phyloP scores from a whole-genome alignment of 2,113 vertebrate species.

The Pollimyrus isidori region DNA sequence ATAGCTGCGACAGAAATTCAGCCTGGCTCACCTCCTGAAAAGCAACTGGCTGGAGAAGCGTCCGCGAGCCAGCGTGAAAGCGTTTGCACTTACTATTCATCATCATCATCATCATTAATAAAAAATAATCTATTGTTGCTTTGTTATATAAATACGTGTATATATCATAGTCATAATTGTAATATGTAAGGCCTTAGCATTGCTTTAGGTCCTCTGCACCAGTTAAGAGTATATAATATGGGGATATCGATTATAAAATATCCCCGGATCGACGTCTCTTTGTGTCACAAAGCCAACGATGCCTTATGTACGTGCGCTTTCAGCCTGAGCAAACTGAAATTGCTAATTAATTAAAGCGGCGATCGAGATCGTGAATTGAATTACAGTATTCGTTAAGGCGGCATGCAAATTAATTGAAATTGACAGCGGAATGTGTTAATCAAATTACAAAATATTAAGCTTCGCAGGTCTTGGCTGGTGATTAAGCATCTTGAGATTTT shows the following conservation, averaged over 20 bases:
- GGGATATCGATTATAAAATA: background rate
- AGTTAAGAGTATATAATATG: background rate
- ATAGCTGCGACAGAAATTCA: background rate
- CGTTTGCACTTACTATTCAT: background rate
- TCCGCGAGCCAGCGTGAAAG: background rate
- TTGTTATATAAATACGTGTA: background rate
- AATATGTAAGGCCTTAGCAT: background rate
- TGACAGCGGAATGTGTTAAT: constrained; percentile 10
- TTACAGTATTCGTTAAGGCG: background rate
- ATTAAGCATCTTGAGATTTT: background rate
- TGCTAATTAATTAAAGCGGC: background rate
- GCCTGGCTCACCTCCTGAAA: background rate
- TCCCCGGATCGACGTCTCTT: background rate
- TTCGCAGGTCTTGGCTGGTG: background rate
- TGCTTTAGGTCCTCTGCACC: background rate
- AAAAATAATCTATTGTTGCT: background rate
- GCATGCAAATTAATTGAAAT: constrained; percentile 13
- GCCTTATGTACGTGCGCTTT: background rate
- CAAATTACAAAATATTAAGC: background rate
- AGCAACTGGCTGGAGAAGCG: background rate
- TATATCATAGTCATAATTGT: background rate
- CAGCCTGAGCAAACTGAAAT: background rate
- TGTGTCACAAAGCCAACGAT: background rate
- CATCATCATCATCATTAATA: background rate
- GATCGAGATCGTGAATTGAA: background rate